These are phyloP conservation scores for Nomia melanderi DNA, from an alignment of 1,140 invertebrate species.

Conservation along the genomic window DNA sequence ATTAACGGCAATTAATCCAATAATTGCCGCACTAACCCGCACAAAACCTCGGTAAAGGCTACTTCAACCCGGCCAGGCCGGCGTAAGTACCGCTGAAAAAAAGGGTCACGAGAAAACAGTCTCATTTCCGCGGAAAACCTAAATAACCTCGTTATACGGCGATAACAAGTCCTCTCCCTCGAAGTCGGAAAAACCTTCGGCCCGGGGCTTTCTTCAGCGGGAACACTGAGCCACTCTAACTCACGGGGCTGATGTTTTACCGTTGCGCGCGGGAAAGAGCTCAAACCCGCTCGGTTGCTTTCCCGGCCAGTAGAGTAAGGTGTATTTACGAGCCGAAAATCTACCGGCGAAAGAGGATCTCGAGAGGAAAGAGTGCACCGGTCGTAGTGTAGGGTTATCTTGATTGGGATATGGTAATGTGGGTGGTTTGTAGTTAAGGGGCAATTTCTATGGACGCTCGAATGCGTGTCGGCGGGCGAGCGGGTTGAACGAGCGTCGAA, in stretches of 20 bases:
- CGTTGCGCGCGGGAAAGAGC: background rate
- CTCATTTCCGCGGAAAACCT: background rate
- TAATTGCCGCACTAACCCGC: no score
- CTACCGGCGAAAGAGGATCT: conserved; percentile 16
- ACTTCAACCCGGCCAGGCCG: no score
- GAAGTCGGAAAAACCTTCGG: background rate
- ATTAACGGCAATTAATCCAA: no score
- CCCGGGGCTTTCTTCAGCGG: background rate
- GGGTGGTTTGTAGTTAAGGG: conserved; percentile 49
- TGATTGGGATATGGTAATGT: conserved; percentile 67
- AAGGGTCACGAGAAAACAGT: background rate
- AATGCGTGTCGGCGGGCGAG: conserved; percentile 50
- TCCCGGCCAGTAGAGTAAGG: background rate
- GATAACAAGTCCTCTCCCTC: background rate
- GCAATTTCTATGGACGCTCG: conserved; percentile 66
- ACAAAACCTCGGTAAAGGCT: no score
- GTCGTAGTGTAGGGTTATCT: conserved; percentile 50
- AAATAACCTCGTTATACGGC: background rate
- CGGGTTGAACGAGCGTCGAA: conserved; percentile 25
- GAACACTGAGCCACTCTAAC: background rate
- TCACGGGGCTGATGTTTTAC: background rate
- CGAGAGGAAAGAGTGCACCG: background rate
- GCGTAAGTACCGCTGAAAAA: no score
- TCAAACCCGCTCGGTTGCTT: background rate
- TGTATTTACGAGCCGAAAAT: conserved; percentile 48